A percentile compares a stretch with the other conserved stretches of the same genome.
phyloP scores from a whole-genome alignment of 2,888 invertebrate species.

The Trissoscelio sp. region DNA sequence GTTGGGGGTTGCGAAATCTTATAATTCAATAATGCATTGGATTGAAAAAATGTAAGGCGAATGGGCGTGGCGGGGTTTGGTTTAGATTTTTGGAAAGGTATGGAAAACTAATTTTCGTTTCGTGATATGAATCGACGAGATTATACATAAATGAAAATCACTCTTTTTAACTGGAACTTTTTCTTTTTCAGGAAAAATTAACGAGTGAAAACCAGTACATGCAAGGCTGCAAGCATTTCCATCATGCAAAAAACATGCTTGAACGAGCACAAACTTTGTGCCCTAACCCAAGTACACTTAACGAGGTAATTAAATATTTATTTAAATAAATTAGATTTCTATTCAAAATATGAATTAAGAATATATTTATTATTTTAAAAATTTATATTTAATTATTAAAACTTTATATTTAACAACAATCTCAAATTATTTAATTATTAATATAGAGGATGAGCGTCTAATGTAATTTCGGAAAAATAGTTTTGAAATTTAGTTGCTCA shows the following conservation, averaged over 20 bases:
- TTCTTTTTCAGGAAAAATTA: constrained; percentile 75
- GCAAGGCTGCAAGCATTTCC: constrained; percentile 95
- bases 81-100: constrained; percentile 6
- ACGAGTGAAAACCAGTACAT: constrained; percentile 85
- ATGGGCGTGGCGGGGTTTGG: too few species aligned
- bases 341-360: neutral
- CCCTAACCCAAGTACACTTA: constrained; percentile 84
- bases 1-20: constrained; percentile 4
- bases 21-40: constrained; percentile 29
- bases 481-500: too few species aligned
- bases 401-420: too few species aligned
- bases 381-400: too few species aligned
- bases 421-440: too few species aligned
- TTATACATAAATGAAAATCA: neutral
- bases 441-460: too few species aligned
- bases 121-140: neutral
- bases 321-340: neutral
- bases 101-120: constrained; percentile 3
- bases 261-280: constrained; percentile 93
- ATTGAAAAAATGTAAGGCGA: constrained; percentile 12
- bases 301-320: constrained; percentile 76
- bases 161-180: neutral
- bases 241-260: constrained; percentile 93
- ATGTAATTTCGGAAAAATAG: too few species aligned
- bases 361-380: neutral